These are phyloP conservation scores for Tetramorium bicarinatum DNA, from an alignment of 2,888 invertebrate species.

Conservation along the genomic window DNA sequence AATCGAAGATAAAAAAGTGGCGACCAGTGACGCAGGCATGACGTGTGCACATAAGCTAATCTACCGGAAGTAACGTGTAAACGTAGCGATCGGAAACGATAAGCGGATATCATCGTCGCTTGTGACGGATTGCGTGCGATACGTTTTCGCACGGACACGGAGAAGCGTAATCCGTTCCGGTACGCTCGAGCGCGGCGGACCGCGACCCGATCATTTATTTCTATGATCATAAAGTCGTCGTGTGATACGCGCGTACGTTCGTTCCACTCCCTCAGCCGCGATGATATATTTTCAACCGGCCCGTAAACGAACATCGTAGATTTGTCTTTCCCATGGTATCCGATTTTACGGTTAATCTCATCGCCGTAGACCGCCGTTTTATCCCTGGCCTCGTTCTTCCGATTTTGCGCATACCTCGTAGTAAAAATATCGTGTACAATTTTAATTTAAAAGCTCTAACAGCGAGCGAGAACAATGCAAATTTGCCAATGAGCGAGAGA, in stretches of 20 bases:
- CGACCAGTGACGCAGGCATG: not conserved
- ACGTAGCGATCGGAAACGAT: conserved; percentile 36
- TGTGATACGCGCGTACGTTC: conserved; percentile 51
- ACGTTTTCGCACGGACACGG: conserved; percentile 27
- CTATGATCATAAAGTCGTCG: conserved; percentile 44
- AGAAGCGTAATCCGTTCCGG: conserved; percentile 41
- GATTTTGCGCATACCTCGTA: conserved; percentile 46
- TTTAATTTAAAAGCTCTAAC: not conserved
- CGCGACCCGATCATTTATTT: conserved; percentile 52
- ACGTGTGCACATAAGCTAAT: conserved; percentile 12
- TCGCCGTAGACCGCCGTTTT: not conserved
- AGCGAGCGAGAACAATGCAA: not conserved
- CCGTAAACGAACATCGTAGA: conserved; percentile 65
- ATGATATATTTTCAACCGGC: conserved; percentile 49
- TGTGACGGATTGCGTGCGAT: conserved; percentile 44
- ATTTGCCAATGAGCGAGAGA: not conserved
- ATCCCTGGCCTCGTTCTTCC: conserved; percentile 6
- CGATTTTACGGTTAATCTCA: conserved; percentile 78
- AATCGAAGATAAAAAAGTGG: not conserved
- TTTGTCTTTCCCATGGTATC: conserved; percentile 70
- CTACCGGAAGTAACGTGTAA: conserved; percentile 21
- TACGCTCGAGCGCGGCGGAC: conserved; percentile 23
- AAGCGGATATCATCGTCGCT: conserved; percentile 35
- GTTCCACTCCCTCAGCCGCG: conserved; percentile 42
- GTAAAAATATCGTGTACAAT: not conserved